These are phyloP conservation scores for Hipparchia sbordonii DNA, from an alignment of 2,888 invertebrate genomes.

Conservation along the genomic window DNA sequence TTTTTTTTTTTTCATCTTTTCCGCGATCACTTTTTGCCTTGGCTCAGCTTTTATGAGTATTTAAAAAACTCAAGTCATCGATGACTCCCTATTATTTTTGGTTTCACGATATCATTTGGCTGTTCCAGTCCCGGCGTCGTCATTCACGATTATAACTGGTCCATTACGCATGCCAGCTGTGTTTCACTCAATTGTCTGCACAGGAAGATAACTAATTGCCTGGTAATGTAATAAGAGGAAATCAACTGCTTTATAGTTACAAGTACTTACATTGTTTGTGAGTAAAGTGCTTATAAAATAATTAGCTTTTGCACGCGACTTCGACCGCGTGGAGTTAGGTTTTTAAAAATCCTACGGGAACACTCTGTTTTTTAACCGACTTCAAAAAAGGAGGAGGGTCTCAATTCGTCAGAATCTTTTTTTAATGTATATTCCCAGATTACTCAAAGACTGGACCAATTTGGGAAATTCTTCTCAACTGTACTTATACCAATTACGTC, in stretches of 20 bases:
- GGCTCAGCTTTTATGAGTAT: not conserved
- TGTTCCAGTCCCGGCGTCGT: constrained; percentile 34
- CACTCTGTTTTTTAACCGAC: too few relatives aligned
- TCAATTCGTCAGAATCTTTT: too few relatives aligned
- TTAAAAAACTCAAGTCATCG: not conserved
- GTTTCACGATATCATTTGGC: constrained; percentile 1
- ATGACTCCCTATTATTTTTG: constrained; percentile 5
- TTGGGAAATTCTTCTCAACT: too few relatives aligned
- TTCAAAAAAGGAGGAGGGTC: too few relatives aligned
- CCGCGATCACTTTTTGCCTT: too few relatives aligned
- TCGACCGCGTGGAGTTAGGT: too few relatives aligned
- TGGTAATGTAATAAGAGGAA: constrained; percentile 66
- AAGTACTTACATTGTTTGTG: constrained; percentile 22
- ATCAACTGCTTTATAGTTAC: constrained; percentile 56
- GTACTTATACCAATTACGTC: too few relatives aligned
- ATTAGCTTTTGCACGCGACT: not conserved
- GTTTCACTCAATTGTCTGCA: constrained; percentile 71
- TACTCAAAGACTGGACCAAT: too few relatives aligned
- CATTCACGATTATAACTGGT: constrained; percentile 44
- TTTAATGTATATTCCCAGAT: too few relatives aligned
- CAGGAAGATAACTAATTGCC: constrained; percentile 75
- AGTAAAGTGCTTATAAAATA: not conserved
- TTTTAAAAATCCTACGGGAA: too few relatives aligned
- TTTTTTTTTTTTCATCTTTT: too few relatives aligned
- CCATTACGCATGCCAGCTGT: constrained; percentile 51